Evolutionary conservation across 2,797 vertebrate genomes (phyloP), one percentile per base, ranked within the genome.

Genomic region (Anolis apletophallus): DNA sequence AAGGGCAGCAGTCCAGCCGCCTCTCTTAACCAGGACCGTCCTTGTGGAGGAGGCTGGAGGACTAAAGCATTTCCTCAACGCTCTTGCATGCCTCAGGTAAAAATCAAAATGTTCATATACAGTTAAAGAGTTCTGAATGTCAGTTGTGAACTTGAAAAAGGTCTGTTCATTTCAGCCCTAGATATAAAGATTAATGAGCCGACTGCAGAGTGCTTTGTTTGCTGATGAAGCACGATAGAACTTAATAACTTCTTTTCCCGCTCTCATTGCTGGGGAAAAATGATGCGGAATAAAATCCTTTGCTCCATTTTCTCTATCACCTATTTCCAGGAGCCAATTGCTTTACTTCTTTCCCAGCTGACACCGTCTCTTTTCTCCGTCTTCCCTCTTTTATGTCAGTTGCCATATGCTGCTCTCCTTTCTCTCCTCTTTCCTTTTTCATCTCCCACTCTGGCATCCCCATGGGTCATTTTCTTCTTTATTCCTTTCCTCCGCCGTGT

Each of bases 101-200:
- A 72, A 83, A 79, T 55, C 64, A 32, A 54, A 82, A 55, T 79
- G 32, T 75, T 61, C 81, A 17, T 52, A 78, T 69, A 54, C 74
- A 72, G 74, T 83, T 78, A 78, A n/a, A 55, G 86, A 83, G 81
- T 87, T 83, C 59, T 87, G 81, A 87, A 87, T 87, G 75, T 87
- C 86, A 87, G 81, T 83, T 84, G 75, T 87, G 86, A 87, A 87
- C 86, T 87, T 87, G 86, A 84, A 87, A 46, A 79, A 87, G 86
- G 76, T 84, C 46, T 80, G 75, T 79, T 87, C 86, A 36, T 87
- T 83, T 84, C 81, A 83, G 86, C 76, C 86, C 75, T 80, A 80
- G 86, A 87, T 81, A 83, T 87, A 87, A 87, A 87, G 76, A 87
- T 87, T 87, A 87, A 87, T 84, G 86, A 87, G 86, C 68, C 86